Evolutionary conservation across 2,113 vertebrate species (phyloP).

Genomic region (Octodon degus): DNA sequence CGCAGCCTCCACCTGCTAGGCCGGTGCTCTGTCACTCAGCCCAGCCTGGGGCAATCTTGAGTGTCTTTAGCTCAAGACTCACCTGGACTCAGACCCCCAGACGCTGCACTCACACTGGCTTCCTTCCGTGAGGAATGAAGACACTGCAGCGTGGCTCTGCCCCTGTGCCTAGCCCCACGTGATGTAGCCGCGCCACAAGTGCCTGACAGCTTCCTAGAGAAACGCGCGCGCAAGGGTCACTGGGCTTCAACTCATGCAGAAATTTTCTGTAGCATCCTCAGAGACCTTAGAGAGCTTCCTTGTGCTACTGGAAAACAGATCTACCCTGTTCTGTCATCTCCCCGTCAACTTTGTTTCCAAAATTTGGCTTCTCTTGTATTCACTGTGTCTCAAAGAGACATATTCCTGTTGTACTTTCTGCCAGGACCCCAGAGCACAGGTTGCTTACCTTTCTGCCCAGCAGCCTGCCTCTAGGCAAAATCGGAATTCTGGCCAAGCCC

Average conservation of each 20-base stretch:
- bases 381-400: background rate
- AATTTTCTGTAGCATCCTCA: slow-evolving; percentile 49
- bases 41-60: background rate
- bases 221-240: background rate
- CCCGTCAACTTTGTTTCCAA: background rate
- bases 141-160: background rate
- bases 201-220: background rate
- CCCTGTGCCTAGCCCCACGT: background rate
- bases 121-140: background rate
- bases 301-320: background rate
- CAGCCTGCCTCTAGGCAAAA: slow-evolving; percentile 87
- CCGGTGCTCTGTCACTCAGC: background rate
- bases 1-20: background rate
- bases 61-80: background rate
- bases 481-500: slow-evolving; percentile 81
- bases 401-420: slow-evolving; percentile 70
- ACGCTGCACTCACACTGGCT: background rate
- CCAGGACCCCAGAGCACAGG: background rate
- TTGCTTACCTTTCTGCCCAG: background rate
- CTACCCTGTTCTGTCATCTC: rapidly evolving
- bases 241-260: slow-evolving; percentile 65
- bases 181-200: background rate
- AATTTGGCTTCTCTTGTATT: background rate
- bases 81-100: background rate
- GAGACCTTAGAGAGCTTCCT: slow-evolving; percentile 27